Conservation (phyloP, 2,797 vertebrate species). For the Galaxias olidus region DNA sequence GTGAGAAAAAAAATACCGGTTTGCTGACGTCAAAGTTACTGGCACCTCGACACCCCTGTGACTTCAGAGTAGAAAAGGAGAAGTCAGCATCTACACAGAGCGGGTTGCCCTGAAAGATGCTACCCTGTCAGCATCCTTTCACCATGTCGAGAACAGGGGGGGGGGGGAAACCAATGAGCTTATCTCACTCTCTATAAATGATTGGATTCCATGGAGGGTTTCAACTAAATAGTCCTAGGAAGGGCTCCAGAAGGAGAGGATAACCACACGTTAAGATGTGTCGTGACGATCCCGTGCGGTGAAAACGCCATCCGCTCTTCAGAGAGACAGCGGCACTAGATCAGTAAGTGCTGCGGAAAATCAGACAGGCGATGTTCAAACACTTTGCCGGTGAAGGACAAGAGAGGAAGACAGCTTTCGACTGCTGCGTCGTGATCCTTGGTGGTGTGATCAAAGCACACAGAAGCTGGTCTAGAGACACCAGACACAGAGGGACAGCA, state of each 20-base stretch:
- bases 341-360: no score
- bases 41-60: constrained; percentile 46
- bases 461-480: constrained; percentile 42
- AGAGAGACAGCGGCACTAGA: no score
- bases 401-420: constrained; percentile 43
- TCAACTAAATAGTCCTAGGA: no score
- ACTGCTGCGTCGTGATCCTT: constrained; percentile 42
- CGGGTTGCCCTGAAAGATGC: constrained; percentile 32
- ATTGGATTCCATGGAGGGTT: no score
- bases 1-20: constrained; percentile 61
- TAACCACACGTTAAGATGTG: no score
- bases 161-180: no score
- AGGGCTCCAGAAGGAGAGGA: no score
- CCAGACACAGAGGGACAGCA: constrained; percentile 20
- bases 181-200: no score
- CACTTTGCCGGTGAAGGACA: background rate
- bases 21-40: constrained; percentile 55
- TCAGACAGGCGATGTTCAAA: no score
- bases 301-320: no score
- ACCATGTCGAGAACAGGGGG: constrained; percentile 48
- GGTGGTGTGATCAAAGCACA: constrained; percentile 45
- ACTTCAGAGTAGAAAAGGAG: constrained; percentile 35
- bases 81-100: constrained; percentile 51
- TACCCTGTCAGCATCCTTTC: constrained; percentile 39
- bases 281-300: no score